Evolutionary conservation across 2,113 vertebrate species (phyloP), one percentile per base, ranked within the genome.

Genomic region (Puma concolor): DNA sequence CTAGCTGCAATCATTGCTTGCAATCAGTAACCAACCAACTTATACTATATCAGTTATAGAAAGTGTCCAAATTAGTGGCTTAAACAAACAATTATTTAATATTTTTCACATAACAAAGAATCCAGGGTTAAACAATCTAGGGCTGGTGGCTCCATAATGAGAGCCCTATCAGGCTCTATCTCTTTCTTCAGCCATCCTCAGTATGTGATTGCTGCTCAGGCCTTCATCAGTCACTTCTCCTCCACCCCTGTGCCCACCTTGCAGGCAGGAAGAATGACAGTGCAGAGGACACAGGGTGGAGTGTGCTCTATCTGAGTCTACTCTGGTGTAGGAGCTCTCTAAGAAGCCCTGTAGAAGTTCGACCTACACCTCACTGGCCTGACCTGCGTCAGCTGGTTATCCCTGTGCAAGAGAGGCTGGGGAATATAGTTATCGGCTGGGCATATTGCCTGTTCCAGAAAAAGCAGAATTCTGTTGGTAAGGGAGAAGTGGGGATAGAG

Each of bases 391-490:
- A 23, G 6, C 7, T 48, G 60, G 48, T 85, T 11, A 81, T 48
- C 38, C 3, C n/a, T 91, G 15, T 69, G 48, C 41, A 83, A 60
- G 63, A 54, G 31, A 90, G 11, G 16, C 54, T 79, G 38, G 21
- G 29, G 21, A 77, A 77, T 63, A 13, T 14, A 27, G 6, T 89
- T 86, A 84, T 96, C 54, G 89, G 92, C 31, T 63, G 31, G 41
- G 33, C 25, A 27, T 89, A 27, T 50, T 83, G 33, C 54, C 29
- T 92, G 60, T 54, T 67, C 50, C 33, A 84, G n/a, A 25, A 82
- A 81, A 88, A 97, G 57, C 27, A 89, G 15, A 66, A 10, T 94
- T 94, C 63, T 94, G 63, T 91, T 80, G 57, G 54, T 52, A 81
- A 93, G n/a, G 38, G 36, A 48, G 44, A 91, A 81, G 15, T 11